Evolutionary conservation across 2,797 vertebrate genomes (phyloP).

Genomic region (Phyllotis vaccarum): DNA sequence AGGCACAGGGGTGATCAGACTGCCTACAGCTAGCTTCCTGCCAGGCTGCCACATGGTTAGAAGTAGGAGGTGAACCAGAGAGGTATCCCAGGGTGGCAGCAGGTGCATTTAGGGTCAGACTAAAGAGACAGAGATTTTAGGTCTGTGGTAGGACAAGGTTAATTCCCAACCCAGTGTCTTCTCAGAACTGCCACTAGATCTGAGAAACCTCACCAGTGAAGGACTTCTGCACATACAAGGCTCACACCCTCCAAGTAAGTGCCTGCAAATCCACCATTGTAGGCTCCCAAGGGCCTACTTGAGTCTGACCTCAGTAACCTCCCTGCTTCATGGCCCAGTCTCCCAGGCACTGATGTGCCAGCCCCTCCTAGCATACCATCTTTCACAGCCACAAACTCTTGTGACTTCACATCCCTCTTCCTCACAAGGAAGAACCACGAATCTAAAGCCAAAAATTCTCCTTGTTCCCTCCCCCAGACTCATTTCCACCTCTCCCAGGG

Average conservation of each 20-base stretch:
- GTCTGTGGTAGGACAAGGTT: neutral
- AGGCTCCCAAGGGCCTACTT: conserved; percentile 5
- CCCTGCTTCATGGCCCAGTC: neutral
- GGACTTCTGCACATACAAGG: neutral
- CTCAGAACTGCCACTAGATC: neutral
- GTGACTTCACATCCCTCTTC: neutral
- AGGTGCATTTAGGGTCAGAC: conserved; percentile 50
- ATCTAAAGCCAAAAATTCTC: conserved; percentile 31
- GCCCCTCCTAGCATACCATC: conserved; percentile 13
- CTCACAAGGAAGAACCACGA: neutral
- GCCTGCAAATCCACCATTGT: conserved; percentile 38
- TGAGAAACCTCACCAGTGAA: neutral
- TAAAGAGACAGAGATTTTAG: conserved; percentile 35
- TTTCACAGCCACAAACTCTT: conserved; percentile 47
- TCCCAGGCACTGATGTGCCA: neutral
- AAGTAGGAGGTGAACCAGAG: conserved; percentile 61
- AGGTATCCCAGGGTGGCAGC: conserved; percentile 43
- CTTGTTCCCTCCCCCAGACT: conserved; percentile 27
- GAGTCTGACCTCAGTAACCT: conserved; percentile 58
- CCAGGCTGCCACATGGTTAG: conserved; percentile 65
- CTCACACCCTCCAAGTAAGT: conserved; percentile 42
- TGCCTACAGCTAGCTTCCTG: conserved; percentile 81
- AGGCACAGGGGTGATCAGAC: conserved; percentile 69
- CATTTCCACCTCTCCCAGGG: conserved; percentile 49
- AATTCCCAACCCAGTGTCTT: conserved; percentile 15